A percentile compares a stretch with the other conserved stretches of the same genome.
These are phyloP conservation scores for Thereuonema tuberculata DNA, from an alignment of 1,140 invertebrate genomes.

Conservation along the genomic window DNA sequence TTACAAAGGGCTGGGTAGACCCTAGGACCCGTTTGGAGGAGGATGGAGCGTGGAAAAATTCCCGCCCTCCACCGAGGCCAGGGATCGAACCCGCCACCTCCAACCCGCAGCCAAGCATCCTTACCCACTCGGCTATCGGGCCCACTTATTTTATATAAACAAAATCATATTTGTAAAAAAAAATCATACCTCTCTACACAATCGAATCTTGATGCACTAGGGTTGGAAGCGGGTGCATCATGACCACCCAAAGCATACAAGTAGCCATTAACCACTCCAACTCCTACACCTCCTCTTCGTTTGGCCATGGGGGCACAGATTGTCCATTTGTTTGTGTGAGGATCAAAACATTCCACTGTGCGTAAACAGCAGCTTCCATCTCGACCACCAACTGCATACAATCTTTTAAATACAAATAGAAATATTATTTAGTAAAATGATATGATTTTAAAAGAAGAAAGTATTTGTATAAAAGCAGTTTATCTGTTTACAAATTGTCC, in stretches of 20 bases:
- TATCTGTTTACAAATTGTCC: too few species aligned
- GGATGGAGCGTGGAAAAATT: too few species aligned
- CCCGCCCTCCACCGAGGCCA: too few species aligned
- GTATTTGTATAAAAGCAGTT: too few species aligned
- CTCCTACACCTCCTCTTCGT: conserved; percentile 36
- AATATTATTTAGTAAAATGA: not conserved
- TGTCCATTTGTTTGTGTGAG: conserved; percentile 41
- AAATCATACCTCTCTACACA: conserved; percentile 77
- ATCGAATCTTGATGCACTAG: conserved; percentile 62
- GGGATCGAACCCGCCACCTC: too few species aligned
- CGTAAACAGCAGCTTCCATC: conserved; percentile 80
- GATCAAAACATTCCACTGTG: conserved; percentile 45
- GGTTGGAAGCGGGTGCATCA: conserved; percentile 72
- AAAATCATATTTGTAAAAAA: too few species aligned
- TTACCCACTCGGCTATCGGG: too few species aligned
- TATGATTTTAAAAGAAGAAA: too few species aligned
- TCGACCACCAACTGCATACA: conserved; percentile 85
- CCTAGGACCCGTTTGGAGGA: too few species aligned
- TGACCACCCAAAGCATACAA: conserved; percentile 77
- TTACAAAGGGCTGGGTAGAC: too few species aligned
- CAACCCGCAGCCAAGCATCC: too few species aligned
- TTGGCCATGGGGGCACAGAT: conserved; percentile 40
- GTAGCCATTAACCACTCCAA: conserved; percentile 40
- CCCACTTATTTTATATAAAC: too few species aligned
- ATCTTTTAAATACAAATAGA: conserved; percentile 28